Percentiles rank a stretch among this genome's conserved stretches.
Conservation (phyloP, 2,113 vertebrate species). For the Heliornis fulica region DNA sequence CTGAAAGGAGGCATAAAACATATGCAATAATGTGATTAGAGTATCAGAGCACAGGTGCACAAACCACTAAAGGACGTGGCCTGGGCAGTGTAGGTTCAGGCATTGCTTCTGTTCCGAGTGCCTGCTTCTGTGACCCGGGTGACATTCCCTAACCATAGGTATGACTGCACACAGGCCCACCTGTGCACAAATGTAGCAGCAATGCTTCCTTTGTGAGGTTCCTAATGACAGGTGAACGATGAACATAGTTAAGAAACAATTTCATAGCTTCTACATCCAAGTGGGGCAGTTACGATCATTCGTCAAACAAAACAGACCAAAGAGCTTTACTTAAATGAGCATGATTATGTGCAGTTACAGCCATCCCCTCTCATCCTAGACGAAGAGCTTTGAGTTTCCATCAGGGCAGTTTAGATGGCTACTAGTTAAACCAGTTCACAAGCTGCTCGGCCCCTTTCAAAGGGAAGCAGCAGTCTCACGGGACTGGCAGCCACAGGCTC, state of each 20-base stretch:
- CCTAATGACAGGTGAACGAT: not conserved
- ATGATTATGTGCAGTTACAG: not conserved
- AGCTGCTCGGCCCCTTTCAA: not conserved
- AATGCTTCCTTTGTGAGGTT: not conserved
- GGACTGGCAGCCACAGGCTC: not conserved
- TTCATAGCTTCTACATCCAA: not conserved
- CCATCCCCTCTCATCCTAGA: not conserved
- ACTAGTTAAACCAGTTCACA: not conserved
- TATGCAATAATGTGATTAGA: not conserved
- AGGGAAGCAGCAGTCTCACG: not conserved
- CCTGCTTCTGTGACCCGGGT: not conserved
- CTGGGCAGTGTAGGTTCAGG: not conserved
- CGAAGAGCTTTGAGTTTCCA: not conserved
- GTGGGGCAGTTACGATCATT: not conserved
- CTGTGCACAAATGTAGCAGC: fast-evolving
- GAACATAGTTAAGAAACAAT: not conserved
- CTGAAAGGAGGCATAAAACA: not conserved
- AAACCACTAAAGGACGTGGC: not conserved
- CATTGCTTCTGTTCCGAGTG: not conserved
- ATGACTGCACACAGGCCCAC: not conserved
- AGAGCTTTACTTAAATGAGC: not conserved
- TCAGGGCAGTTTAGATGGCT: fast-evolving
- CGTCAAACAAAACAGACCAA: not conserved
- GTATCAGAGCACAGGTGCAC: not conserved
- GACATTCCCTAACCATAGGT: not conserved